Conservation (phyloP, 2,797 vertebrate species). For the Calcarius lapponicus region DNA sequence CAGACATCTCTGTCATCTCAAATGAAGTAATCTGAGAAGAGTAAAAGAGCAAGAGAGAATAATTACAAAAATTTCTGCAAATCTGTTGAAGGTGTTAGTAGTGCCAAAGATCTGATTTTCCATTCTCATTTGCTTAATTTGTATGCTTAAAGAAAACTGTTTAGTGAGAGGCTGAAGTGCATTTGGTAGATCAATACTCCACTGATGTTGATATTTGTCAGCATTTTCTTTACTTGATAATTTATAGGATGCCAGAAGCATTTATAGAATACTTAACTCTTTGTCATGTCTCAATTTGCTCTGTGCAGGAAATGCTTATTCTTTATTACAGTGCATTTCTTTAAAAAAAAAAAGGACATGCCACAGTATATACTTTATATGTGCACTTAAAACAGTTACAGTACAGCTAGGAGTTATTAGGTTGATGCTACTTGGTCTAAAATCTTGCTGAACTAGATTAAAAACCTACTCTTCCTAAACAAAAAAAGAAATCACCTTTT, state of each 20-base stretch:
- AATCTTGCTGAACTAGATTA: background rate
- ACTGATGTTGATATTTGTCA: conserved; percentile 67
- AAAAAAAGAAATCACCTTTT: background rate
- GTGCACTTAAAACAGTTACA: background rate
- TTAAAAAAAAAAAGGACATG: conserved; percentile 9
- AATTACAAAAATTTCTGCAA: background rate
- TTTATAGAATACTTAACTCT: conserved; percentile 69
- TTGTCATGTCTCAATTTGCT: conserved; percentile 56
- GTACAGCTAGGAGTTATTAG: background rate
- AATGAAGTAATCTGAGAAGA: background rate
- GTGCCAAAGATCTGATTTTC: conserved; percentile 6
- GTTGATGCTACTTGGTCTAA: background rate
- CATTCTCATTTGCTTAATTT: conserved; percentile 38
- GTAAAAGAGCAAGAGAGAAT: background rate
- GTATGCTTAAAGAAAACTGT: conserved; percentile 60
- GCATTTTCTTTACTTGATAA: conserved; percentile 62
- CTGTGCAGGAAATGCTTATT: conserved; percentile 23
- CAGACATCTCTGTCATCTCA: background rate
- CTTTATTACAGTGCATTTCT: conserved; percentile 31
- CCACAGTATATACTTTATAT: background rate
- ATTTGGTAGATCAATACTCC: conserved; percentile 66
- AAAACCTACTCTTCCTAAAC: background rate
- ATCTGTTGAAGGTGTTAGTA: background rate
- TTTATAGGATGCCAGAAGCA: conserved; percentile 63
- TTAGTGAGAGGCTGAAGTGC: conserved; percentile 46